Base-by-base conservation (phyloP, 2,888 invertebrate genomes). In the Hyppa rectilinea region DNA sequence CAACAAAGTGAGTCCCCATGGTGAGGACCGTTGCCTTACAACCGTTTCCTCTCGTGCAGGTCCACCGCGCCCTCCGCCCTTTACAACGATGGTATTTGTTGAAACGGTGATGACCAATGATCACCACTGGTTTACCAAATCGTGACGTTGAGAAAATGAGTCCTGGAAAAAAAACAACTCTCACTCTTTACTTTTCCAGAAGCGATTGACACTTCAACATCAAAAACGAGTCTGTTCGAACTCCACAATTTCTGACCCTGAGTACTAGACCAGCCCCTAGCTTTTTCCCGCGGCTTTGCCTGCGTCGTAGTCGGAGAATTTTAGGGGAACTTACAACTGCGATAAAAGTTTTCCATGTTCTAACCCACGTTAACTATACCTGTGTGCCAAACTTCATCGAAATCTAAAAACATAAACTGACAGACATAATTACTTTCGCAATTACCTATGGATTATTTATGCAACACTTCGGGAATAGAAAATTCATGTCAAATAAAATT, bases 31-130 rank as follows among this genome's bases (percentile, higher is more conserved):
- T 38, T 3, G 70, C 75, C 59, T 59, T 73, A 52, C 73, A 73
- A 5, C 75, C 58, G 4, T 45, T 36, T 26, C 70, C 68, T 55
- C 40, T 55, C 7, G 74, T 71, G 65, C 89, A 89, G 3, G 63
- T 59, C 90, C 90, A 90, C 36, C 84, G 78, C n/a, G 45, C 82
- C 34, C 65, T 83, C 2, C 76, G 49, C 1, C 88, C 86, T 2
- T 56, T 81, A 52, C 78, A 83, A 0, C 69, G 76, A 52, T 69
- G 59, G 62, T 82, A 83, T 68, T 83, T 87, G 70, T 89, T 85
- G 71, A 69, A 92, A 14, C 87, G 77, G 66, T 90, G 84, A 7
- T 62, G 55, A 0, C 87, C 87, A 1, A 87, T 47, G 14, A 55
- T 53, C 23, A 71, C 49, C 43, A 71, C 71, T 9, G 71, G 71